Evolutionary conservation across 2,113 vertebrate species (phyloP), one percentile per base, ranked within the genome.

Genomic region (Larimichthys polyactis): DNA sequence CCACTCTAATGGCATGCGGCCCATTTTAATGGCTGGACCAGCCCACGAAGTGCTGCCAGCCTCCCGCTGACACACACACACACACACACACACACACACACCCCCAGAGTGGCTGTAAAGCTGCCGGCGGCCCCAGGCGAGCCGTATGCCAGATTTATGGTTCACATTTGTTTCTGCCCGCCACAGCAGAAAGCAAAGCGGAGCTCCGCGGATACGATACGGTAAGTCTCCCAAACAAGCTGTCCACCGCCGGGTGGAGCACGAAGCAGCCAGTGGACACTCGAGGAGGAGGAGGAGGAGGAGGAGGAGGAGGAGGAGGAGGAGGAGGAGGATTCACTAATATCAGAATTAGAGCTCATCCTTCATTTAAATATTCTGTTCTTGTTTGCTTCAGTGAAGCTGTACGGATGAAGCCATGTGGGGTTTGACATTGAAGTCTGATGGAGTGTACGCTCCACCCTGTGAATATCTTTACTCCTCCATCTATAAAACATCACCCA

Each of bases 1-100:
- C 85, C 88, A 89, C 78, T 84, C 71, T 92, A 90, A 94, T 92
- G 90, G 85, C 81, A 79, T 84, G 89, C 65, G 84, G 87, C 78
- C 88, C 46, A 62, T 87, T 90, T 89, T 93, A 93, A 94, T 91
- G 91, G 79, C 75, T 67, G 48, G 78, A 75, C 78, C 75, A 24
- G 73, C 78, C 74, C 78, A 80, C 48, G 11, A 82, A 84, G 82
- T 68, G 52, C 71, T 32, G 8, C 78, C 43, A 40, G 54, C 51
- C 29, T 20, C 69, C 27, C 17, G 24, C 27, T 60, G 3, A 1
- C 51, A 24, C 40, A 58, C 29, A 0, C 20, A 22, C 36, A 36
- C 36, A 36, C 36, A 36, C 36, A 36, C 36, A 36, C 36, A 36
- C 36, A 36, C 32, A 36, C 32, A 36, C 32, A 36, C 32, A 11